These are phyloP conservation scores for Galaxias olidus DNA, from an alignment of 2,797 vertebrate genomes.

Conservation along the genomic window DNA sequence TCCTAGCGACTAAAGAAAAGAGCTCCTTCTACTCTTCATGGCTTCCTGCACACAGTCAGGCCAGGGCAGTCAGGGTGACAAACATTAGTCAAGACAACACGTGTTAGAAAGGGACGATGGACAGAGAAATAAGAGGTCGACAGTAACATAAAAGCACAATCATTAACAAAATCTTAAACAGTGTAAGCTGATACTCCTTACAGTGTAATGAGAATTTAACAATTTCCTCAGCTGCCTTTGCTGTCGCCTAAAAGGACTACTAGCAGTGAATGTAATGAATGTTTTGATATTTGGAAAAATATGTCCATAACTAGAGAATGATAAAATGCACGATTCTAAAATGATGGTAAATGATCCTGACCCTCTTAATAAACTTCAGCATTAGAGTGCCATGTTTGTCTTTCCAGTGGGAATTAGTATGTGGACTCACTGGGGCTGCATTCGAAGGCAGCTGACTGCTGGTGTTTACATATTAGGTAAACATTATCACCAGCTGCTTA, in stretches of 20 bases:
- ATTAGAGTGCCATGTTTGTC: slow-evolving; percentile 27
- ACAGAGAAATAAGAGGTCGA: slow-evolving; percentile 35
- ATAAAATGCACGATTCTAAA: too few species aligned
- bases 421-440: slow-evolving; percentile 6
- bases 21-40: slow-evolving; percentile 20
- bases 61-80: slow-evolving; percentile 35
- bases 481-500: slow-evolving; percentile 17
- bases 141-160: slow-evolving; percentile 39
- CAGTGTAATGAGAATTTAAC: too few species aligned
- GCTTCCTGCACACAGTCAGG: slow-evolving; percentile 30
- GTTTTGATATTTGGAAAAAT: too few species aligned
- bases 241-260: too few species aligned
- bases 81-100: slow-evolving; percentile 56
- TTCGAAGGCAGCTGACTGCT: not conserved
- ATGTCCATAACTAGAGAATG: too few species aligned
- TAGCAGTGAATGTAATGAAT: too few species aligned
- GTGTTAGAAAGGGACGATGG: slow-evolving; percentile 59
- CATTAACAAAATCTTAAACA: not conserved
- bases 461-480: slow-evolving; percentile 41
- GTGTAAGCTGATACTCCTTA: not conserved
- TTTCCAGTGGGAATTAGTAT: slow-evolving; percentile 33
- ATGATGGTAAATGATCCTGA: not conserved
- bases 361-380: slow-evolving; percentile 2
- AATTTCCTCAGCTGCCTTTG: too few species aligned
- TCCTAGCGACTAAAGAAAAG: slow-evolving; percentile 43